A percentile compares a stretch with the other conserved stretches of the same genome.
These are phyloP conservation scores for Lucilia sericata DNA, from an alignment of 1,140 invertebrate genomes.

Conservation along the genomic window DNA sequence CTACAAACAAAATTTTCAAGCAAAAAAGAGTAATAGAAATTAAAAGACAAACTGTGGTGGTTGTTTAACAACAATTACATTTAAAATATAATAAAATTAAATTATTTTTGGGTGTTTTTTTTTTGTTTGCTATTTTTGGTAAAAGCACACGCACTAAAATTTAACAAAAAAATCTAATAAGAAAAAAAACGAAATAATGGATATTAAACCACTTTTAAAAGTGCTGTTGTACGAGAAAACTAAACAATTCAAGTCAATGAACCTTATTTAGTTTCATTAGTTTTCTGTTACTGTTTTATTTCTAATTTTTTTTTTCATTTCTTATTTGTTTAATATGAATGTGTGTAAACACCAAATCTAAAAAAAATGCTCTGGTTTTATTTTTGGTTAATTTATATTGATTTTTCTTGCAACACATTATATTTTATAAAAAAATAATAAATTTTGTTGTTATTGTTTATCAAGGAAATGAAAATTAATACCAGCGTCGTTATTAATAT, in stretches of 20 bases:
- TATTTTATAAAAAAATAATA: no score
- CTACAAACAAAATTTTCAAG: no score
- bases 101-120: conserved; percentile 3
- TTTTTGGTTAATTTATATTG: neutral
- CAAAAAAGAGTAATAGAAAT: neutral
- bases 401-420: neutral
- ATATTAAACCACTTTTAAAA: neutral
- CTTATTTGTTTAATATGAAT: neutral
- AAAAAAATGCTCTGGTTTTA: neutral
- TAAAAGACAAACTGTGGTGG: neutral
- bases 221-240: neutral
- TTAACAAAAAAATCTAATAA: no score
- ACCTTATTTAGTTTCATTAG: neutral
- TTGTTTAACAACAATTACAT: conserved; percentile 22
- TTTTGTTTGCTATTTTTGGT: neutral
- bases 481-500: neutral
- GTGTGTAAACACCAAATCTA: neutral
- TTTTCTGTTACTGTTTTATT: no score
- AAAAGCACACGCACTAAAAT: neutral
- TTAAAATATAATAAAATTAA: neutral
- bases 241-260: neutral
- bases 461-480: neutral
- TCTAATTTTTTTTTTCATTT: neutral
- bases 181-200: no score
- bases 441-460: neutral